Percentiles rank a stretch among this genome's conserved stretches.
Conservation (phyloP, 2,113 vertebrate genomes). For the Mystacornis crossleyi region DNA sequence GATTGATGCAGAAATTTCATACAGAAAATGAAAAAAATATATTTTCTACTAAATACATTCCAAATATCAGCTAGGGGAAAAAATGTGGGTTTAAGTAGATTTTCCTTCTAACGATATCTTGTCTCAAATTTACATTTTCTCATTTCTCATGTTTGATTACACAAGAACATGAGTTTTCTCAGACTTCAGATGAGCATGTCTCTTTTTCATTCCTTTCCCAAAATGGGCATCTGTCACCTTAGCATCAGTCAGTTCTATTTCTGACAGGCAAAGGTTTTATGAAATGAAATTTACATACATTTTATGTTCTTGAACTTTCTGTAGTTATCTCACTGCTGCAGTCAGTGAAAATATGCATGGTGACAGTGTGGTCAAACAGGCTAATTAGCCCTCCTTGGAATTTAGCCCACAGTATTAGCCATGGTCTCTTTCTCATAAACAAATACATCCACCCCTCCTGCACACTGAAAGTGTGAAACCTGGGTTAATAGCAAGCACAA, state of each 20-base stretch:
- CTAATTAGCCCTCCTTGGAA: background rate
- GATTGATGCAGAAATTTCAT: background rate
- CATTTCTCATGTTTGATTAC: background rate
- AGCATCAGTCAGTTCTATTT: background rate
- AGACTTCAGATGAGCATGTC: background rate
- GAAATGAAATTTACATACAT: background rate
- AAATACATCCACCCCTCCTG: background rate
- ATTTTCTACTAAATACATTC: background rate
- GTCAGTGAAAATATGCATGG: background rate
- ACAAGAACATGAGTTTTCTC: background rate
- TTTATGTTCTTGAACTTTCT: background rate
- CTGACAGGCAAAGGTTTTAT: background rate
- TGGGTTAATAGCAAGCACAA: background rate
- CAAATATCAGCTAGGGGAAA: background rate
- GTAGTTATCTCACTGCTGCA: background rate
- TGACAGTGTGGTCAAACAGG: background rate
- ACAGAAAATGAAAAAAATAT: background rate
- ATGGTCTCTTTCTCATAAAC: background rate
- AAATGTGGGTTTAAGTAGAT: accelerated
- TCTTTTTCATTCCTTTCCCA: background rate
- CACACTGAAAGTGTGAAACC: background rate
- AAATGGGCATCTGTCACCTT: background rate
- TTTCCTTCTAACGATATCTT: background rate
- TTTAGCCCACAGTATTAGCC: background rate
- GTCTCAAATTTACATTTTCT: background rate